Percentiles rank a stretch among this genome's conserved stretches.
These are phyloP conservation scores for Sipha maydis DNA, from an alignment of 2,888 invertebrate genomes.

Conservation along the genomic window DNA sequence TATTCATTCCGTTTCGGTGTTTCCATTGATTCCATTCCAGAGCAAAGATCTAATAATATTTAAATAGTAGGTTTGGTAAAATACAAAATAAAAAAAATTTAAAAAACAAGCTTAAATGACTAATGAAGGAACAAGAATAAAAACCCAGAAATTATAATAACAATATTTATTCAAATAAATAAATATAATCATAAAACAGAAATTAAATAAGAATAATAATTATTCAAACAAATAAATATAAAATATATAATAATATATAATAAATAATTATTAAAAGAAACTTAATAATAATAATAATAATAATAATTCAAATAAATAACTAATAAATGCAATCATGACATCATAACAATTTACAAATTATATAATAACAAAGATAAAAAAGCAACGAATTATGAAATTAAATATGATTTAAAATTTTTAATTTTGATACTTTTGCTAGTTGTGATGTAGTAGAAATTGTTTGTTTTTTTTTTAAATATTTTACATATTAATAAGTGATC, in stretches of 20 bases:
- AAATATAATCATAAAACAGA: slow-evolving; percentile 9
- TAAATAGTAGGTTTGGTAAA: background rate
- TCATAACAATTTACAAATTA: slow-evolving; percentile 2
- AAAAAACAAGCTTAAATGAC: slow-evolving; percentile 1
- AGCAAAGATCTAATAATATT: slow-evolving; percentile 10
- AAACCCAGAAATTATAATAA: slow-evolving; percentile 8
- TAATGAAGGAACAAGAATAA: slow-evolving; percentile 8
- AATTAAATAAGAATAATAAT: slow-evolving; percentile 7
- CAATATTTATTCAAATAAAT: background rate
- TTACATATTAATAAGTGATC: background rate
- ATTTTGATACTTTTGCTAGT: too few relatives aligned
- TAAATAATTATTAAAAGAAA: too few relatives aligned
- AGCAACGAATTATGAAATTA: background rate
- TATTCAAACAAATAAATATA: background rate
- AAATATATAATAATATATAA: too few relatives aligned
- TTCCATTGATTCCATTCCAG: slow-evolving; percentile 14
- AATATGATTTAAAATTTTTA: too few relatives aligned
- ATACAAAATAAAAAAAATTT: background rate
- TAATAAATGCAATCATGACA: background rate
- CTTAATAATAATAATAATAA: too few relatives aligned
- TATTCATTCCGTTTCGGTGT: slow-evolving; percentile 10
- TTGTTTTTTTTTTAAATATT: too few relatives aligned
- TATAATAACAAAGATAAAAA: slow-evolving; percentile 1
- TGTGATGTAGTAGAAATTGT: too few relatives aligned
- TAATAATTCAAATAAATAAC: background rate